Evolutionary conservation across 2,888 invertebrate genomes (phyloP).

Genomic region (Drosophila kokeensis): DNA sequence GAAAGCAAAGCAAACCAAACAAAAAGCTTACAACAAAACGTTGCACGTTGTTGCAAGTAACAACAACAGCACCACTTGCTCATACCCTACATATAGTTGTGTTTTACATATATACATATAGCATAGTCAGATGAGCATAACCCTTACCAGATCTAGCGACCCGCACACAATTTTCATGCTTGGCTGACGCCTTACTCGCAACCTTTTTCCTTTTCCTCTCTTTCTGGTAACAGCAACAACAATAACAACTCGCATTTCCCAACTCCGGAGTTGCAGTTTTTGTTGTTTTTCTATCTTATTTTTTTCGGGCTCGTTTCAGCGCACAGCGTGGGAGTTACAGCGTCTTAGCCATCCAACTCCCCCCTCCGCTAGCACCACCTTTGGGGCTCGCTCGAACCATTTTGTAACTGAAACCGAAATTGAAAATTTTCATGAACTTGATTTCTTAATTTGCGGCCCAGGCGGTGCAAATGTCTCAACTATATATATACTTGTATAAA

Average conservation of each 20-base stretch:
- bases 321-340: conserved; percentile 59
- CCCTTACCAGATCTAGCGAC: conserved; percentile 7
- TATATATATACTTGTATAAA: conserved; percentile 5
- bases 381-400: background rate
- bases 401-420: conserved; percentile 66
- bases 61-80: conserved; percentile 11
- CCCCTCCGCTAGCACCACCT: background rate
- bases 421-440: conserved; percentile 72
- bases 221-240: background rate
- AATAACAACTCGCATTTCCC: conserved; percentile 6
- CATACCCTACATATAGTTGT: conserved; percentile 14
- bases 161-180: conserved; percentile 51
- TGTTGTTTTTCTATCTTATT: background rate
- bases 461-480: conserved; percentile 45
- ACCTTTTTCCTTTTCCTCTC: conserved; percentile 31
- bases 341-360: background rate
- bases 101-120: conserved; percentile 4
- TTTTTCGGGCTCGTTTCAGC: conserved; percentile 46
- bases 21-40: conserved; percentile 40
- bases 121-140: conserved; percentile 3
- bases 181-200: conserved; percentile 43
- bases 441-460: conserved; percentile 62
- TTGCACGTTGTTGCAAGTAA: conserved; percentile 50
- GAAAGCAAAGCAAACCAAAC: conserved; percentile 65
- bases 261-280: conserved; percentile 8